Percentiles rank a stretch among this genome's conserved stretches.
phyloP scores from a whole-genome alignment of 2,797 vertebrate genomes.

The Schizothorax lantsangensis region DNA sequence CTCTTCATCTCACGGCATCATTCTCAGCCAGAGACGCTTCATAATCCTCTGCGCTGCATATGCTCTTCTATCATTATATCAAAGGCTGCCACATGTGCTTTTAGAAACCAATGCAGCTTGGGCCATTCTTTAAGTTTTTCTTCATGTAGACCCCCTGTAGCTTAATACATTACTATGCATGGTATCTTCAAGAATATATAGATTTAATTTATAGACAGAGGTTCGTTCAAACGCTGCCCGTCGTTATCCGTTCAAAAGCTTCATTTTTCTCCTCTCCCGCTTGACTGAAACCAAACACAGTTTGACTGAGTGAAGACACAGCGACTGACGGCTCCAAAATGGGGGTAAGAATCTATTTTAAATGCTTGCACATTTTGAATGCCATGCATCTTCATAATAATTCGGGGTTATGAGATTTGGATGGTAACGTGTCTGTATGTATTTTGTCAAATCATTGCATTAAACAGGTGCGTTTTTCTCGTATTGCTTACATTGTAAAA shows the following conservation, averaged over 20 bases:
- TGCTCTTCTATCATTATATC: conserved; percentile 33
- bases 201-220: conserved; percentile 37
- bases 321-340: conserved; percentile 72
- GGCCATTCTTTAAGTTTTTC: conserved; percentile 32
- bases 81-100: conserved; percentile 35
- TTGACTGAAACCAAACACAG: conserved; percentile 56
- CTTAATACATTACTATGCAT: conserved; percentile 27
- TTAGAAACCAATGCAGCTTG: conserved; percentile 43
- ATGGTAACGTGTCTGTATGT: background rate
- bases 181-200: conserved; percentile 18
- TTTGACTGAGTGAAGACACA: conserved; percentile 63
- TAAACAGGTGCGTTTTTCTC: background rate
- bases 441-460: background rate
- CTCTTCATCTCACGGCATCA: conserved; percentile 70
- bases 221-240: conserved; percentile 7
- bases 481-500: background rate
- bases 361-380: background rate
- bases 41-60: conserved; percentile 40
- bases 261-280: conserved; percentile 54
- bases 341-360: conserved; percentile 74
- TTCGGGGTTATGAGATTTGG: background rate
- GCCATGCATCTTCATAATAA: background rate
- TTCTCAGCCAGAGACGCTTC: conserved; percentile 57
- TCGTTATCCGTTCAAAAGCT: conserved; percentile 40
- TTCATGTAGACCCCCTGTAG: conserved; percentile 44